Base-by-base conservation (phyloP, 2,888 invertebrate genomes). In the Ypsolopha scabrella region DNA sequence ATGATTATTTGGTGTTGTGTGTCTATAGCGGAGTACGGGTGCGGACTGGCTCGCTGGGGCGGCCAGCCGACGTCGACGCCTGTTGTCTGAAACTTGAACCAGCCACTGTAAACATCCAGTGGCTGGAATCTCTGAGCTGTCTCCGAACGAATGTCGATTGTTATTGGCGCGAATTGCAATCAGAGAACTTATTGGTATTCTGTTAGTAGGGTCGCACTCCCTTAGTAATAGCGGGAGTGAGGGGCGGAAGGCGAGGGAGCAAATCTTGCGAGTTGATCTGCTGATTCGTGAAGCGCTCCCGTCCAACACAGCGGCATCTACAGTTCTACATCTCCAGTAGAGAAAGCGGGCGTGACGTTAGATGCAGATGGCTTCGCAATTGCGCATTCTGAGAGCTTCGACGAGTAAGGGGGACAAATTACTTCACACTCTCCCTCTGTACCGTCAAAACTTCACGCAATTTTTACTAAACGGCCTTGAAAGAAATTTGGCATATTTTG, bases 31-130 rank as follows among this genome's bases (percentile, higher is more conserved):
- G 24, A 37, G 37, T 10, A 37, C 37, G 6, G 36, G 11, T 48
- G 37, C 10, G 36, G 37, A 48, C 48, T 48, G 48, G 13, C 4
- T 48, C 39, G 33, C 24, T 75, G 75, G 66, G 58, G 59, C 55
- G 58, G 60, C 57, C 61, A 60, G 54, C 59, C 57, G 61, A 54
- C 64, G 72, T 62, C 70, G 70, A 58, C 65, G 68, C 64, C 66
- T 75, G 74, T 48, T 41, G 50, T 74, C 76, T 71, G 85, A 67
- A 80, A 85, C 76, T 80, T 79, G 85, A 85, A 75, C 69, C 58
- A 58, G 53, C 43, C 54, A 70, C 62, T 82, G 71, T 85, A 85
- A 85, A 85, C 85, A 85, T 82, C 80, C 81, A 82, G 63, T 68
- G 74, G 68, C 65, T 74, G 78, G 79, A 79, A 81, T 82, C 78